Percentiles rank a stretch among this genome's conserved stretches.
Evolutionary conservation across 2,888 invertebrate species (phyloP).

Genomic region (Digitonthophagus gazella): DNA sequence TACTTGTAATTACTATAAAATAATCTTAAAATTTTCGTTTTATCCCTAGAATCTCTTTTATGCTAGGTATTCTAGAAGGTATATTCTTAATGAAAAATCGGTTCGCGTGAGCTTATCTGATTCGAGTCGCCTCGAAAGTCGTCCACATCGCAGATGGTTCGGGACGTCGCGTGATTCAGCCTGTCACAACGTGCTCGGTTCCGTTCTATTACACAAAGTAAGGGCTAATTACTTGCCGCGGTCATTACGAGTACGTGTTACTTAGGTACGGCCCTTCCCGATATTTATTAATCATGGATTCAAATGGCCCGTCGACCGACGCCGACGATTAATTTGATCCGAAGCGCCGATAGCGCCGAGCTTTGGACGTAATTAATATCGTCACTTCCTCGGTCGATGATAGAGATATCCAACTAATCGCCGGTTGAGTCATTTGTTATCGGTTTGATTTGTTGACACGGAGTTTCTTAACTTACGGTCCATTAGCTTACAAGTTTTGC

Average conservation of each 20-base stretch:
- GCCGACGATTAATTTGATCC: slow-evolving; percentile 21
- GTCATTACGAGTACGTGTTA: slow-evolving; percentile 37
- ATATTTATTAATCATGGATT: slow-evolving; percentile 30
- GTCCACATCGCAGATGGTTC: slow-evolving; percentile 5
- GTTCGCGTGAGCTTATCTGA: background rate
- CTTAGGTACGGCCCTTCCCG: slow-evolving; percentile 26
- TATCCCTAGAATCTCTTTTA: too few relatives aligned
- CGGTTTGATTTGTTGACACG: background rate
- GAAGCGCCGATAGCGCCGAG: slow-evolving; percentile 11
- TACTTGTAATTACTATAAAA: too few relatives aligned
- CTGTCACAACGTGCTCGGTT: background rate
- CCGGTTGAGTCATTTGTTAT: background rate
- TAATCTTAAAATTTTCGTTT: too few relatives aligned
- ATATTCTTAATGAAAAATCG: background rate
- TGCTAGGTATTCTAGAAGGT: too few relatives aligned
- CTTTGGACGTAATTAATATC: slow-evolving; percentile 9
- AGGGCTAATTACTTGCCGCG: slow-evolving; percentile 42
- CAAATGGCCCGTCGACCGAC: slow-evolving; percentile 25
- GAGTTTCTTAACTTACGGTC: background rate
- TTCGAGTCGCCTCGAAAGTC: background rate
- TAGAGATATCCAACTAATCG: background rate
- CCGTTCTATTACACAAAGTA: slow-evolving; percentile 39
- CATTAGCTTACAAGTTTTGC: background rate
- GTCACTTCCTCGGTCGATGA: background rate
- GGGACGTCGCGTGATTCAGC: slow-evolving; percentile 13